These are phyloP conservation scores for Stenchaetothrips biformis DNA, from an alignment of 2,888 invertebrate genomes.

Conservation along the genomic window DNA sequence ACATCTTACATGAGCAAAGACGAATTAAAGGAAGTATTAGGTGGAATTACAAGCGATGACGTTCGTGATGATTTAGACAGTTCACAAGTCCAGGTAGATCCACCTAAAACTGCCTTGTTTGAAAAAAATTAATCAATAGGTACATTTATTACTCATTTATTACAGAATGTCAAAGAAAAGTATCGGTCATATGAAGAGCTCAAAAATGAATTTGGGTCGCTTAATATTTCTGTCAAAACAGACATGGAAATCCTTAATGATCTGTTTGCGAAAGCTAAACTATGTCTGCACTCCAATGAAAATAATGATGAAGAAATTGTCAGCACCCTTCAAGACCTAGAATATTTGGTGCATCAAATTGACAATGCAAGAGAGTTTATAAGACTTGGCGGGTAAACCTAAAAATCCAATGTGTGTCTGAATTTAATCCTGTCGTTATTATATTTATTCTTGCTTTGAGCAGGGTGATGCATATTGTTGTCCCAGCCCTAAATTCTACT, in stretches of 20 bases:
- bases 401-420: neutral
- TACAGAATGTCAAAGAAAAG: constrained; percentile 45
- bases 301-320: constrained; percentile 45
- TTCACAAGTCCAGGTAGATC: constrained; percentile 35
- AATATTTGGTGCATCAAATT: constrained; percentile 70
- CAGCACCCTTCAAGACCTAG: constrained; percentile 58
- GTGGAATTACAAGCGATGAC: constrained; percentile 42
- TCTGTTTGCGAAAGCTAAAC: constrained; percentile 51
- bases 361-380: constrained; percentile 70
- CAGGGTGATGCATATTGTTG: constrained; percentile 53
- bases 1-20: constrained; percentile 42
- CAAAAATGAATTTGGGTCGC: constrained; percentile 57
- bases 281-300: constrained; percentile 44
- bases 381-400: constrained; percentile 54
- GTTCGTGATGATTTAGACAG: constrained; percentile 29
- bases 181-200: constrained; percentile 60
- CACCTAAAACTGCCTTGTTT: constrained; percentile 31
- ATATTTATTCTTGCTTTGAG: neutral
- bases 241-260: constrained; percentile 61
- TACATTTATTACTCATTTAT: constrained; percentile 10
- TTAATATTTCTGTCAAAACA: constrained; percentile 60
- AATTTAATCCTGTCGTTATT: neutral
- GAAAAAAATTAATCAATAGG: constrained; percentile 29
- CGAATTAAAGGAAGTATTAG: constrained; percentile 43
- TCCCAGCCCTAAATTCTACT: constrained; percentile 61